Percentiles rank a stretch among this genome's conserved stretches.
phyloP scores from a whole-genome alignment of 2,888 invertebrate species.

The Diaphora mendica region DNA sequence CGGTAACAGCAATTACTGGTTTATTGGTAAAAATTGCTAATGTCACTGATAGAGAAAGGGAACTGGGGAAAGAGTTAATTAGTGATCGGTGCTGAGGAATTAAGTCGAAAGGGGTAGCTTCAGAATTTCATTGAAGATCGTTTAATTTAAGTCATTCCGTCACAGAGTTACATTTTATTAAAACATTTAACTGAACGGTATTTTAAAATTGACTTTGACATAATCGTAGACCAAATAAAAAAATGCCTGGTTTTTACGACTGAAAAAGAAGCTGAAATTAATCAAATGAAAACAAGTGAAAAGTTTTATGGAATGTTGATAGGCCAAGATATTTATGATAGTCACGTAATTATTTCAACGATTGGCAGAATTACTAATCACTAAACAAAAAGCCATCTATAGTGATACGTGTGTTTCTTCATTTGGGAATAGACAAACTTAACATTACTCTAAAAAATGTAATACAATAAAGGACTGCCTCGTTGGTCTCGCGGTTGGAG shows the following conservation, averaged over 20 bases:
- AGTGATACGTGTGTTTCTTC: not conserved
- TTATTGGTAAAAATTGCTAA: conserved; percentile 78
- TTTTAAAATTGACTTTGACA: conserved; percentile 13
- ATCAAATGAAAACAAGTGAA: no score
- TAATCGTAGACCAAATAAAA: not conserved
- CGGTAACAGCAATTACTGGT: conserved; percentile 62
- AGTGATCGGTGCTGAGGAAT: conserved; percentile 55
- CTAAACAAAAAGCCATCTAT: no score
- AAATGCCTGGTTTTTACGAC: no score
- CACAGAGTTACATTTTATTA: conserved; percentile 18
- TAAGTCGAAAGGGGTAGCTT: conserved; percentile 35
- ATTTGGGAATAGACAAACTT: not conserved
- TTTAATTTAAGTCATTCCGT: conserved; percentile 16
- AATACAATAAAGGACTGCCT: no score
- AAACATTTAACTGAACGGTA: conserved; percentile 6
- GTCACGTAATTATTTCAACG: no score
- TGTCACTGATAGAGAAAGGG: conserved; percentile 53
- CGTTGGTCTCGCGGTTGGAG: no score
- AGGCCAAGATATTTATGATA: no score
- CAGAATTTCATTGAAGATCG: conserved; percentile 24
- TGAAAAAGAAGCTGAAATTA: no score
- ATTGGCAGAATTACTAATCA: no score
- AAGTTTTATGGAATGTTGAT: no score
- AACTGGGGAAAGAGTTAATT: conserved; percentile 60
- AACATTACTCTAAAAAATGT: not conserved